A percentile compares a stretch with the other conserved stretches of the same genome.
phyloP scores from a whole-genome alignment of 2,888 invertebrate genomes.

The Drosophila lutescens region DNA sequence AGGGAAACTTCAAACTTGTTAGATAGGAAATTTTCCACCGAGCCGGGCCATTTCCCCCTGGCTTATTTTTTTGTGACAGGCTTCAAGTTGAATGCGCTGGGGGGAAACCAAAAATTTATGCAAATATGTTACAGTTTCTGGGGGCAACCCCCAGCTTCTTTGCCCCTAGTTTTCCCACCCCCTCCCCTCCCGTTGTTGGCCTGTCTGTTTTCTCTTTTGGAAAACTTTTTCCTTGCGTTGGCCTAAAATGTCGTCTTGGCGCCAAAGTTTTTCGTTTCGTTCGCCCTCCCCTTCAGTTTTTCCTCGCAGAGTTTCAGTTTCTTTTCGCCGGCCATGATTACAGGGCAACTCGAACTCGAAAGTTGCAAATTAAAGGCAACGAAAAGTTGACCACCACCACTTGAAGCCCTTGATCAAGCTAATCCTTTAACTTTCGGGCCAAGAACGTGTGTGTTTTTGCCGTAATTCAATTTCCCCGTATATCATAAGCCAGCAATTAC shows the following conservation, averaged over 20 bases:
- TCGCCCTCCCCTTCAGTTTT: slow-evolving; percentile 2
- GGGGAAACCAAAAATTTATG: slow-evolving; percentile 57
- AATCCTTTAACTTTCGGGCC: slow-evolving; percentile 19
- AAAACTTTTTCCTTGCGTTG: slow-evolving; percentile 49
- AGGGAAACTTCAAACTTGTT: slow-evolving; percentile 57
- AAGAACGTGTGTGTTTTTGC: not conserved
- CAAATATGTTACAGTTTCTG: slow-evolving; percentile 63
- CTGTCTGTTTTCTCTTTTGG: slow-evolving; percentile 33
- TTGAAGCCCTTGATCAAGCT: slow-evolving; percentile 14
- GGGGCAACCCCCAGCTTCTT: slow-evolving; percentile 14
- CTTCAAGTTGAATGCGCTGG: slow-evolving; percentile 43
- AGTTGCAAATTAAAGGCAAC: slow-evolving; percentile 67
- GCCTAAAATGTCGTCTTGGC: slow-evolving; percentile 64
- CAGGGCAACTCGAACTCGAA: slow-evolving; percentile 57
- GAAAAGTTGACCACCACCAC: slow-evolving; percentile 20
- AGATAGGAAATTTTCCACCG: slow-evolving; percentile 34
- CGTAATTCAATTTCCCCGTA: slow-evolving; percentile 28
- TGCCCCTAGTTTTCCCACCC: slow-evolving; percentile 8
- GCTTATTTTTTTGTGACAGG: slow-evolving; percentile 32
- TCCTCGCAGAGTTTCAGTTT: slow-evolving; percentile 13
- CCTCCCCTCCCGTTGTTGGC: not conserved
- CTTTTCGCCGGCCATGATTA: slow-evolving; percentile 62
- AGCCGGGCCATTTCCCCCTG: slow-evolving; percentile 21
- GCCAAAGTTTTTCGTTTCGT: slow-evolving; percentile 59
- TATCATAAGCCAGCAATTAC: slow-evolving; percentile 21